Evolutionary conservation across 1,140 invertebrate species (phyloP).

Genomic region (Adelges cooleyi): DNA sequence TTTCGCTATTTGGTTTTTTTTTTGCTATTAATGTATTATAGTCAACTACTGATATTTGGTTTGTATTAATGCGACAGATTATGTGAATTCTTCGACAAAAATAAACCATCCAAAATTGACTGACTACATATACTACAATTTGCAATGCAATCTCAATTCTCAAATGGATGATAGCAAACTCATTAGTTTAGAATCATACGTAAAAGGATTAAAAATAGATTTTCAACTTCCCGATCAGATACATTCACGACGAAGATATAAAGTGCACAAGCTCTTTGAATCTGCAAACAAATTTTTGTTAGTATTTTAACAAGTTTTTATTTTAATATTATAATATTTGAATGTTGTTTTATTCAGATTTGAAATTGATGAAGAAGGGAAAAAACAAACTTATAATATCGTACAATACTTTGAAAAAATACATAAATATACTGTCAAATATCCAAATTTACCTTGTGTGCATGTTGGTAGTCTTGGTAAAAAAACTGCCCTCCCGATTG

Average conservation of each 20-base stretch:
- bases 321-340: not conserved
- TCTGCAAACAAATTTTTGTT: not conserved
- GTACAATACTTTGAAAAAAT: conserved; percentile 41
- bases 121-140: not conserved
- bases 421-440: conserved; percentile 42
- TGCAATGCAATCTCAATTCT: not conserved
- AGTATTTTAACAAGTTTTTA: not conserved
- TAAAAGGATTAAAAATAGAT: conserved; percentile 38
- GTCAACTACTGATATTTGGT: too few relatives aligned
- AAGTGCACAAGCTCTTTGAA: conserved; percentile 40
- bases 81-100: too few relatives aligned
- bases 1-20: too few relatives aligned
- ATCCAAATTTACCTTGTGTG: conserved; percentile 47
- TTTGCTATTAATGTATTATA: too few relatives aligned
- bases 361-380: conserved; percentile 32
- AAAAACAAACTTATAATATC: conserved; percentile 39
- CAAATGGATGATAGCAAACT: not conserved
- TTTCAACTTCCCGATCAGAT: conserved; percentile 42
- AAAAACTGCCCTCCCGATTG: conserved; percentile 46
- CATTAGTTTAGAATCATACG: conserved; percentile 26
- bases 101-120: too few relatives aligned
- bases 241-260: conserved; percentile 39
- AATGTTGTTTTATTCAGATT: conserved; percentile 37
- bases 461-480: conserved; percentile 45
- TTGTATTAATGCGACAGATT: too few relatives aligned